Percentiles rank a stretch among this genome's conserved stretches.
Evolutionary conservation across 2,888 invertebrate genomes (phyloP).

Genomic region (Phengaris arion): DNA sequence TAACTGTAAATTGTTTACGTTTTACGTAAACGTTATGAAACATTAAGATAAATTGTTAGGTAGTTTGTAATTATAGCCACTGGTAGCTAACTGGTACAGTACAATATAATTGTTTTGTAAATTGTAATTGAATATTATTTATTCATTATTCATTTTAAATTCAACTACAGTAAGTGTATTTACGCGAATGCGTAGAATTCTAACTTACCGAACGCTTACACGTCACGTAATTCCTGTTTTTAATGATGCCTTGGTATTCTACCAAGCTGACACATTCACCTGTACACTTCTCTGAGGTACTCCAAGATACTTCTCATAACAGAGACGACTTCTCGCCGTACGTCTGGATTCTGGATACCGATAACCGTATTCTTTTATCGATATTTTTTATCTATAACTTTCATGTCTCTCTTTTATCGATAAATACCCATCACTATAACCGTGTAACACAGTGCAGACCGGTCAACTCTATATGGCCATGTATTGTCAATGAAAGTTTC

Average conservation of each 20-base stretch:
- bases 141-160: neutral
- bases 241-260: too few species aligned
- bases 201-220: too few species aligned
- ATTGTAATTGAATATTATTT: neutral
- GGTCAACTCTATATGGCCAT: neutral
- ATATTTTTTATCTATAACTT: neutral
- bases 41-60: conserved; percentile 9
- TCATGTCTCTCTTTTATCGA: neutral
- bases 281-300: too few species aligned
- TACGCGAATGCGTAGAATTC: too few species aligned
- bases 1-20: conserved; percentile 14
- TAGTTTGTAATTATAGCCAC: neutral
- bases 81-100: neutral
- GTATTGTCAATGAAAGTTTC: conserved; percentile 19
- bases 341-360: too few species aligned
- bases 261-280: too few species aligned
- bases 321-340: too few species aligned
- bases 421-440: conserved; percentile 5
- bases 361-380: neutral
- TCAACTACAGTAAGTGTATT: too few species aligned
- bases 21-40: neutral
- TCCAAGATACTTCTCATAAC: too few species aligned
- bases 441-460: conserved; percentile 19
- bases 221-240: too few species aligned
- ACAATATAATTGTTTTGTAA: too few species aligned